Evolutionary conservation across 2,888 invertebrate species (phyloP).

Genomic region (Sinotaia quadrata): DNA sequence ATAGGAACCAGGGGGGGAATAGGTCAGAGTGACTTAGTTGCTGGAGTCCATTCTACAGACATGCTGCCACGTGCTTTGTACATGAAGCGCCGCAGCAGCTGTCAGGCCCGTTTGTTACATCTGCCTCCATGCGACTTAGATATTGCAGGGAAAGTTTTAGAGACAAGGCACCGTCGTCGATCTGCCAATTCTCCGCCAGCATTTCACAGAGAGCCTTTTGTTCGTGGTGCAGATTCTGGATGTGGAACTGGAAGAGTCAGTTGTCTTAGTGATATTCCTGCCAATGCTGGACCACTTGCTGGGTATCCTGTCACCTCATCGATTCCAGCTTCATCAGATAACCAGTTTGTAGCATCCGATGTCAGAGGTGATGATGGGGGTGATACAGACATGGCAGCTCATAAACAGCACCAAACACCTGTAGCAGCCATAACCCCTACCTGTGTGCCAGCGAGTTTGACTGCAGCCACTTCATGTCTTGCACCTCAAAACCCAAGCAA

Average conservation of each 20-base stretch:
- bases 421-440: conserved; percentile 15
- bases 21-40: no score
- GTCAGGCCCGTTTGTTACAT: neutral
- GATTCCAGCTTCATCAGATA: neutral
- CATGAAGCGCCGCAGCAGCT: conserved; percentile 16
- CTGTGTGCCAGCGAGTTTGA: neutral
- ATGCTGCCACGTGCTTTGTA: neutral
- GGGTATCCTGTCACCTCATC: conserved; percentile 18
- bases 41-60: neutral
- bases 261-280: conserved; percentile 22
- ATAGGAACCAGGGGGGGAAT: no score
- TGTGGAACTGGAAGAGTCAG: conserved; percentile 15
- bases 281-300: conserved; percentile 7
- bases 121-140: neutral
- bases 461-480: neutral
- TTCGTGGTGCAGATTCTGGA: conserved; percentile 2
- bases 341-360: neutral
- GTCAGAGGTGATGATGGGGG: neutral
- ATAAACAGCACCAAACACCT: neutral
- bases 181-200: conserved; percentile 26
- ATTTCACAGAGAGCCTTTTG: conserved; percentile 13
- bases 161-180: conserved; percentile 2
- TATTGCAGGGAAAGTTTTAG: neutral
- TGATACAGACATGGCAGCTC: neutral
- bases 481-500: neutral